Percentiles rank a stretch among this genome's conserved stretches.
phyloP scores from a whole-genome alignment of 2,113 vertebrate species.

The Eurystomus gularis region DNA sequence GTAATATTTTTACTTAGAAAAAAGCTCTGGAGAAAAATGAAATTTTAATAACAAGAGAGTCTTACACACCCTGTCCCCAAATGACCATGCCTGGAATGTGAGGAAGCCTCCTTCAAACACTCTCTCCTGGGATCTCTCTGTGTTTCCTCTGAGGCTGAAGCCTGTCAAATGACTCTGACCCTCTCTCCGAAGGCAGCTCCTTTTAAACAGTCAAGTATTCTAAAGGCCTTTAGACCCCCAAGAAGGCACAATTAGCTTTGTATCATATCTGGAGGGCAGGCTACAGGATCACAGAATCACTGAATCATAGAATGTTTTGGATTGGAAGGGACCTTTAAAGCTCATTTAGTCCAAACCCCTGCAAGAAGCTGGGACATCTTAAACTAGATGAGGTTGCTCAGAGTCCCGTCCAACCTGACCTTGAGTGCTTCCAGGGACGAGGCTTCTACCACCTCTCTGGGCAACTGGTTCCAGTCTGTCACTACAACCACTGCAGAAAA shows the following conservation, averaged over 20 bases:
- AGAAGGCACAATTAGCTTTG: background rate
- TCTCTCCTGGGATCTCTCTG: fast-evolving
- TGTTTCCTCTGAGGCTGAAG: background rate
- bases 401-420: fast-evolving
- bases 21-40: background rate
- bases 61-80: background rate
- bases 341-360: background rate
- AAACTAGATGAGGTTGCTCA: background rate
- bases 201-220: background rate
- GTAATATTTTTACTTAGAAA: background rate
- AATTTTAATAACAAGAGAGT: background rate
- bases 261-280: background rate
- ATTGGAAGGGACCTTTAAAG: background rate
- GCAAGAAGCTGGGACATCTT: background rate
- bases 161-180: background rate
- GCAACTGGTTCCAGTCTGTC: background rate
- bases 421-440: background rate
- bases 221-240: fast-evolving
- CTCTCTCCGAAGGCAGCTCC: background rate
- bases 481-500: fast-evolving
- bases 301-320: background rate
- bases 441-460: background rate
- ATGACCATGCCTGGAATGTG: background rate
- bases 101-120: background rate
- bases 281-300: background rate